Evolutionary conservation across 2,797 vertebrate genomes (phyloP).

Genomic region (Arnoldichthys spilopterus): DNA sequence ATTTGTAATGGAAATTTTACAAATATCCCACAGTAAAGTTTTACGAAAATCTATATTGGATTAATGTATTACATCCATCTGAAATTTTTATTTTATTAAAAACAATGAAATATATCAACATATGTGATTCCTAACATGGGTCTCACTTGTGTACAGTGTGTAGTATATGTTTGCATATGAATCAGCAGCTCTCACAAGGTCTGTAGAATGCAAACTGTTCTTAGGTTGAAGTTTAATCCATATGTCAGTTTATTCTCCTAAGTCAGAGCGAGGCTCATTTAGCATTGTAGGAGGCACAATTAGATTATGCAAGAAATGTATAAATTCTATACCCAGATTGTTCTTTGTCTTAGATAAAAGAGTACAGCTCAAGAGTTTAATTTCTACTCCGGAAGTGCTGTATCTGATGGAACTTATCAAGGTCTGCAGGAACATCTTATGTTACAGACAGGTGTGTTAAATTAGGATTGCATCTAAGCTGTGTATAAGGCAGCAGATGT

Average conservation of each 20-base stretch:
- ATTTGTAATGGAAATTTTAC: too few relatives aligned
- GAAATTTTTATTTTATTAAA: too few relatives aligned
- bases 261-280: background rate
- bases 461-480: background rate
- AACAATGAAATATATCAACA: background rate
- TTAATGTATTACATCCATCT: too few relatives aligned
- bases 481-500: background rate
- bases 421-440: background rate
- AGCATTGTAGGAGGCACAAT: background rate
- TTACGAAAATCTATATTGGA: too few relatives aligned
- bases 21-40: too few relatives aligned
- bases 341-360: too few relatives aligned
- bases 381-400: background rate
- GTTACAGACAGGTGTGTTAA: background rate
- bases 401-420: background rate
- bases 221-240: background rate
- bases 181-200: background rate
- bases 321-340: too few relatives aligned
- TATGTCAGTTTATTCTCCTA: background rate
- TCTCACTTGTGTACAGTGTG: background rate
- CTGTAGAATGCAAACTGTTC: background rate
- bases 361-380: background rate
- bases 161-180: background rate
- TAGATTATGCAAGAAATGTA: background rate
- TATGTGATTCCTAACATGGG: background rate